Evolutionary conservation across 1,140 invertebrate species (phyloP), one percentile per base, ranked within the genome.

Genomic region (Pseudomyrmex concolor): DNA sequence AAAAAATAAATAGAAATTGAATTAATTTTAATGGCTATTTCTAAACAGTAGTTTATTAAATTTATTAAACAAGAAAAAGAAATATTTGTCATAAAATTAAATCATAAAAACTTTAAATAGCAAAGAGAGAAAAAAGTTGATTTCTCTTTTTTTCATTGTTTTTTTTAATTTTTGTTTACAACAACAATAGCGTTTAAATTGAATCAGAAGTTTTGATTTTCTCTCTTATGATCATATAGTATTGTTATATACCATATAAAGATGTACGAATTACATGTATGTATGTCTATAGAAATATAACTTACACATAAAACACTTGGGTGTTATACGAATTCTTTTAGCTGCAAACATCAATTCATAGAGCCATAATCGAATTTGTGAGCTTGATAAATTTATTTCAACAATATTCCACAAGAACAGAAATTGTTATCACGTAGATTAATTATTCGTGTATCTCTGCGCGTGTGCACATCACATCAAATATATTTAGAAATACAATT

Each of bases 401-500:
- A 7, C 64, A 57, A 57, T 78, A 70, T 17, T n/a, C 17, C 12
- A 13, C n/a, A 25, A 48, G 17, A 15, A 15, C 66, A 51, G n/a
- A 50, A 57, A 59, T 7, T 34, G 34, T 59, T 22, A n/a, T 9
- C 66, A 54, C 34, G 64, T 45, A 70, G 67, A 17, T 68, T 57
- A 71, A 71, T 78, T 25, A 19, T 19, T 71, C 13, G 17, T 19
- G 59, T 13, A 19, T 17, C 34, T 10, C 17, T n/a, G 64, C 50
- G 54, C 43, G 48, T 70, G 54, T 48, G 66, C 57, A 81, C 34
- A 34, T 72, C 22, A 82, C 77, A 84, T 50, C 51, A 45, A 84
- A 71, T 66, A 84, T 59, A 80, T 54, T 70, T 80, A 71, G n/a
- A 59, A 55, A 80, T 48, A 80, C 66, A 71, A 66, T 80, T 59